These are phyloP conservation scores for Meteorus cinctellus DNA, from an alignment of 2,888 invertebrate species.

Conservation along the genomic window DNA sequence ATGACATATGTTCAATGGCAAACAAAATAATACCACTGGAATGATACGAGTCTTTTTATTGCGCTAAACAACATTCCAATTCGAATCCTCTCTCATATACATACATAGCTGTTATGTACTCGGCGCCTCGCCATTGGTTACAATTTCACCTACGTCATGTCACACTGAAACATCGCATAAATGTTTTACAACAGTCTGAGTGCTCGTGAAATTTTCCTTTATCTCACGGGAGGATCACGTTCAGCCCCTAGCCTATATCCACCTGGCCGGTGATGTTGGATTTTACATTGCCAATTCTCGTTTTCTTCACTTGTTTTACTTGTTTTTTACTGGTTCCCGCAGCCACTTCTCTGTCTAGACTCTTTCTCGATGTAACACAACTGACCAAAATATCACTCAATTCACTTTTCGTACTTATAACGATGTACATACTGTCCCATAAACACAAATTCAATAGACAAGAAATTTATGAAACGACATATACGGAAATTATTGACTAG, in stretches of 20 bases:
- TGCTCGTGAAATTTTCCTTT: constrained; percentile 59
- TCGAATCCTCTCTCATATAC: constrained; percentile 39
- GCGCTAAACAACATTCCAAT: constrained; percentile 30
- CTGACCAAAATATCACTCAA: no score
- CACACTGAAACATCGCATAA: constrained; percentile 49
- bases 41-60: constrained; percentile 20
- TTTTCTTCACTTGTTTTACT: background rate
- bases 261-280: background rate
- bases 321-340: background rate
- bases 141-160: constrained; percentile 30
- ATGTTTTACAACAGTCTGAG: constrained; percentile 60
- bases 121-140: constrained; percentile 6
- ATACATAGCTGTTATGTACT: constrained; percentile 6
- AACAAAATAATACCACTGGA: background rate
- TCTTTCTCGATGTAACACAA: no score
- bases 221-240: constrained; percentile 47
- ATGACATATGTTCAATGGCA: background rate
- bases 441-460: no score
- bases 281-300: constrained; percentile 3
- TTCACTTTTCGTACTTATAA: no score
- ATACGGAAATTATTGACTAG: no score
- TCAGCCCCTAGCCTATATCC: background rate
- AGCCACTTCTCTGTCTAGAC: no score
- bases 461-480: no score
- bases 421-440: no score